Base-by-base conservation (phyloP, 2,113 vertebrate species). In the Turdus rufiventris region DNA sequence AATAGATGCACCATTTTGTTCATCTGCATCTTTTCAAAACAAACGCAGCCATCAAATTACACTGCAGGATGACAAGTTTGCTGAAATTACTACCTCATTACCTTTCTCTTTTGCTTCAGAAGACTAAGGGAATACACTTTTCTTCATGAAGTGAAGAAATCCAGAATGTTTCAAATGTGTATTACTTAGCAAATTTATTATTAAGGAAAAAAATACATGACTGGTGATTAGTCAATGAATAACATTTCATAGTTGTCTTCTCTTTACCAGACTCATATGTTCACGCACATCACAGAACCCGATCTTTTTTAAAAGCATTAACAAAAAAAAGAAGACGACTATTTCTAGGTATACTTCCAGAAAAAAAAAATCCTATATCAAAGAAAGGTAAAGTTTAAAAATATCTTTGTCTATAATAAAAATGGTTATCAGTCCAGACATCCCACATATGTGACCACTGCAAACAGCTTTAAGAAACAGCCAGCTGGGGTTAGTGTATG, bases 41-140 rank as follows among this genome's bases (percentile, higher is more conserved):
- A 83, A 95, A 95, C 17, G 36, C n/a, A 92, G 53, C 48, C 67
- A 90, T 80, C 62, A 72, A 61, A 92, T 89, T 77, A 87, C 71
- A 79, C 25, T 68, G 54, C 54, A 71, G 51, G 42, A 72, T 89
- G 83, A 87, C 34, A 81, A 67, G n/a, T 79, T 94, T 91, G 67
- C 73, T 77, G 36, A 91, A 57, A 93, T 68, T 19, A 88, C 51
- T 63, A 28, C 25, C 16, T 78, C 66, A 93, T 42, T 76, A 85
- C 19, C 83, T 91, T 88, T 77, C 56, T 89, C 58, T 92, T 89
- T 75, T 80, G 38, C 50, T 90, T 84, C 26, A 86, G 18, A 76
- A 68, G 33, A 65, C 26, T 36, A 23, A 26, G 8, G 25, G 31
- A 89, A 84, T 18, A 42, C 24, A 70, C 33, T 61, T 93, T 91